Base-by-base conservation (phyloP, 2,797 vertebrate species). In the Cuniculus paca region DNA sequence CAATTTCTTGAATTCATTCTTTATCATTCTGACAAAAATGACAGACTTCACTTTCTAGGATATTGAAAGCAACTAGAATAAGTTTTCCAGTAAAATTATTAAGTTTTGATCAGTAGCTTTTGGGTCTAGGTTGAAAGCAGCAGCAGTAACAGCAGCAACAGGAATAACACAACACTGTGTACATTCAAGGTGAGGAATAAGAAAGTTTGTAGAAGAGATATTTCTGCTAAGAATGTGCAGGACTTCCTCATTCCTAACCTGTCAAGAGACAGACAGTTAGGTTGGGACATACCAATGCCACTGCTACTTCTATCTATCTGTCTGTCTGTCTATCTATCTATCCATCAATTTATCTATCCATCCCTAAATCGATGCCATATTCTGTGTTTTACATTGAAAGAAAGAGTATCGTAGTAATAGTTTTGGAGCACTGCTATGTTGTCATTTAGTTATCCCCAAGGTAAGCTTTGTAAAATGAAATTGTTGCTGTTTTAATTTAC, bases 21-120 rank as follows among this genome's bases (percentile, higher is more conserved):
- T 72, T 39, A 42, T 79, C 28, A 83, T 84, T 89, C 88, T 93
- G 70, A 83, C 87, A 68, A 79, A 82, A 88, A 90, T 4, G 22
- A 92, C 42, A 82, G 13, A 58, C 6, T 39, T 68, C 31, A 79
- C 50, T 91, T 80, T 78, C 39, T 82, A 19, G 42, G 50, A 7
- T 88, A 94, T 45, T 56, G 36, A 68, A 94, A 97, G 36, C 19
- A 93, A 90, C 8, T 6, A 26, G 83, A 70, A 88, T 70, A 31
- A 95, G 24, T 78, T 94, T 94, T 83, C 36, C 3, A 83, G 22
- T 61, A 90, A 83, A 89, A 87, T 2, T 54, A 60, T 92, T 22
- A 75, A 83, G 78, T 87, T 93, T 19, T 45, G 34, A 78, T 60
- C 42, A 77, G 24, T 85, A 81, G 58, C n/a, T 90, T 96, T 28